Conservation (phyloP, 2,113 vertebrate species). For the Python bivittatus region DNA sequence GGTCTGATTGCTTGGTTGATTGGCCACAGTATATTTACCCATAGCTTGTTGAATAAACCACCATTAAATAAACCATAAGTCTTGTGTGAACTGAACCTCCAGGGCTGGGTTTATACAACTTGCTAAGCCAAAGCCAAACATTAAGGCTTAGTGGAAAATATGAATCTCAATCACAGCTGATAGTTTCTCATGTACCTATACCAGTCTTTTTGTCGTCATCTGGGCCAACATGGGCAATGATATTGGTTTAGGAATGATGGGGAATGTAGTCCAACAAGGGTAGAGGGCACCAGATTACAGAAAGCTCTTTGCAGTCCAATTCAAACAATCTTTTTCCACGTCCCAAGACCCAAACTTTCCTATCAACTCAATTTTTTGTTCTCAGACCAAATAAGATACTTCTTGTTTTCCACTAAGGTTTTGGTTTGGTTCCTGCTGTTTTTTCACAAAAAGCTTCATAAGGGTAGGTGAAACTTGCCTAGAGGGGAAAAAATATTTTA, state of each 20-base stretch:
- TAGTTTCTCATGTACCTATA: neutral
- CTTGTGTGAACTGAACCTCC: neutral
- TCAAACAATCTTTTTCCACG: neutral
- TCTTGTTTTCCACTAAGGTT: slow-evolving; percentile 13
- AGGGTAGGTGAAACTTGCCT: slow-evolving; percentile 59
- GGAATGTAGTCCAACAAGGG: too few species aligned
- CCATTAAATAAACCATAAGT: neutral
- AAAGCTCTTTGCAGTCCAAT: neutral
- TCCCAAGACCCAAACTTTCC: slow-evolving; percentile 9
- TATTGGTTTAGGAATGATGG: too few species aligned
- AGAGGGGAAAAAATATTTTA: slow-evolving; percentile 23
- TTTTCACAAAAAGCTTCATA: slow-evolving; percentile 48
- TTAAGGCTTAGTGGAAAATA: neutral
- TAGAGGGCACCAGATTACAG: neutral
- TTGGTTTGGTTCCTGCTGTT: slow-evolving; percentile 1
- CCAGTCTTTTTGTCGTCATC: neutral
- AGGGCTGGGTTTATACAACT: neutral
- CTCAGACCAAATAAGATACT: slow-evolving; percentile 35
- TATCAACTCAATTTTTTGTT: slow-evolving; percentile 40
- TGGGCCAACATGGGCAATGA: neutral
- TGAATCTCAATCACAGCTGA: neutral
- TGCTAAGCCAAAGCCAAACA: neutral
- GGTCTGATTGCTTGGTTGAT: too few species aligned
- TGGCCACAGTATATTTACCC: too few species aligned
- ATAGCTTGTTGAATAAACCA: neutral